Evolutionary conservation across 37 sponge, comb jelly and placozoan species (phyloP), one percentile per base, ranked within the genome.

Genomic region (Beroe ovata): DNA sequence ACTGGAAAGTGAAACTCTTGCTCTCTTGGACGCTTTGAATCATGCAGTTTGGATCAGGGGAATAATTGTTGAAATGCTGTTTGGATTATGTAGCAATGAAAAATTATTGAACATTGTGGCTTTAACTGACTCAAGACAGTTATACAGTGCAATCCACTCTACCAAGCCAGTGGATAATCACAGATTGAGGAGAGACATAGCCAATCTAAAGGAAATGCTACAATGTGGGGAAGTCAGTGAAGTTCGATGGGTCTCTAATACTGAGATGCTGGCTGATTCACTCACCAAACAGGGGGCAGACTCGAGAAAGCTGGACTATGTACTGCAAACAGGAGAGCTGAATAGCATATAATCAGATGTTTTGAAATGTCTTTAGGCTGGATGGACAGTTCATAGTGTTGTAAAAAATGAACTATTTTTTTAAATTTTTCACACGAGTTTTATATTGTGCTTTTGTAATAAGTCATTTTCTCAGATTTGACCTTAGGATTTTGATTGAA

Each of bases 211-310:
- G 36, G 36, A 66, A 37, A 26, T 8, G 34, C 2, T 66, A 2
- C 18, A 6, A 29, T 2, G 16, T 4, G 69, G 69, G 14, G 35
- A 34, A 34, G 35, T 66, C 35, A 30, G 35, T 66, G 69, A 66
- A 66, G 69, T 66, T 4, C 1, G 69, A 34, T 30, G 35, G 32
- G 69, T 66, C 8, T 66, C 35, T 2, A 66, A 1, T 66, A 16
- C 29, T 0, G 16, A 66, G 35, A 26, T 32, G 69, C 34, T 66
- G 34, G 69, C 69, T 8, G 69, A 66, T 30, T 37, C 69, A 11
- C 34, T 66, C 18, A 66, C 69, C 14, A 66, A 66, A 37, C 29
- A 30, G 2, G 69, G 69, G 0, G 69, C 69, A 66, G 69, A 66
- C 34, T 30, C 32, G 14, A 34, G 32, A 18, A 66, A 66, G 30